Evolutionary conservation across 2,888 invertebrate genomes (phyloP).

Genomic region (Rhingia rostrata): DNA sequence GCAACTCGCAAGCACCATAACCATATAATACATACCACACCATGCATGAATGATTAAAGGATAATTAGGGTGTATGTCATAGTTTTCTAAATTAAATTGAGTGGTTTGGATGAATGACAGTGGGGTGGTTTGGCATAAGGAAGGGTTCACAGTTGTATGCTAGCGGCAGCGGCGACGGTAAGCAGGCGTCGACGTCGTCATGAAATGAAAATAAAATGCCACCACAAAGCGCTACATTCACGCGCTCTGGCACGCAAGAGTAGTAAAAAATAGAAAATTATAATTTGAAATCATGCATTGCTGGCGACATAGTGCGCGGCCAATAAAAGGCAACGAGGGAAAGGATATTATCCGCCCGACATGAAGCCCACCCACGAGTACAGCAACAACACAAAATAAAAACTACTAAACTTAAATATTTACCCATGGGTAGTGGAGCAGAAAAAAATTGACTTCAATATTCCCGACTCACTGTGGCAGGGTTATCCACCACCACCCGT

Average conservation of each 20-base stretch:
- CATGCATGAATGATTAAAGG: slow-evolving; percentile 73
- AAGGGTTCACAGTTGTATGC: slow-evolving; percentile 1
- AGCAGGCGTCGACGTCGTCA: slow-evolving; percentile 59
- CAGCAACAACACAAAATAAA: slow-evolving; percentile 18
- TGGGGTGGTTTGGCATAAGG: not conserved
- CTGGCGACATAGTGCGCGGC: slow-evolving; percentile 39
- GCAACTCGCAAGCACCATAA: slow-evolving; percentile 24
- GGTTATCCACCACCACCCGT: not conserved
- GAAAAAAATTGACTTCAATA: slow-evolving; percentile 54
- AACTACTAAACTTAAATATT: slow-evolving; percentile 57
- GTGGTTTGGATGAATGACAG: slow-evolving; percentile 59
- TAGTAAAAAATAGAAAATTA: slow-evolving; percentile 58
- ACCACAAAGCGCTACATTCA: slow-evolving; percentile 47
- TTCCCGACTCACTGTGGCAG: slow-evolving; percentile 26
- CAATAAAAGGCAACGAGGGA: slow-evolving; percentile 40
- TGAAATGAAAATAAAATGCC: slow-evolving; percentile 69
- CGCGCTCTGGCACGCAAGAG: slow-evolving; percentile 57
- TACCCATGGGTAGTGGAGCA: slow-evolving; percentile 54
- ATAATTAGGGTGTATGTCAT: slow-evolving; percentile 73
- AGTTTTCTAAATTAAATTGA: slow-evolving; percentile 73
- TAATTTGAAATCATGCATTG: slow-evolving; percentile 70
- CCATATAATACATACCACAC: slow-evolving; percentile 42
- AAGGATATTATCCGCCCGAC: slow-evolving; percentile 25
- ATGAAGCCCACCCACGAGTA: slow-evolving; percentile 23
- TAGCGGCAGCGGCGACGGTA: slow-evolving; percentile 45